Evolutionary conservation across 2,113 vertebrate species (phyloP).

Genomic region (Scatophagus argus): DNA sequence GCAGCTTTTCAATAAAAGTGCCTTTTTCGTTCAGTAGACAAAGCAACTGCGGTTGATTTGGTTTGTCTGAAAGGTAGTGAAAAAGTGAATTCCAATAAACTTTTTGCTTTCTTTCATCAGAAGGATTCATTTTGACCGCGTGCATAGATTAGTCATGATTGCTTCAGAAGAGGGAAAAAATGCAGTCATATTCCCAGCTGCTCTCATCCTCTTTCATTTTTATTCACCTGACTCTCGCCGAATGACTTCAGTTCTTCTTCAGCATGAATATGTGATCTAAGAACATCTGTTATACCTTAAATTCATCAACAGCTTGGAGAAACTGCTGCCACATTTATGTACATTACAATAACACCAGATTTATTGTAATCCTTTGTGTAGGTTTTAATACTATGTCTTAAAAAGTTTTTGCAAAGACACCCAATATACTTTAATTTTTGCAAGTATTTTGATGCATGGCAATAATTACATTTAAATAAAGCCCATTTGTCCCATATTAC

Average conservation of each 20-base stretch:
- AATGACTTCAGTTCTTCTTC: conserved; percentile 16
- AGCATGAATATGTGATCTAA: conserved; percentile 26
- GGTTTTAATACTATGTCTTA: not conserved
- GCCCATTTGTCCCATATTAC: not conserved
- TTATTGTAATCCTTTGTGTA: not conserved
- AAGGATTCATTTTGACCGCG: conserved; percentile 46
- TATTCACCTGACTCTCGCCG: conserved; percentile 18
- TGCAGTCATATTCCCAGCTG: not conserved
- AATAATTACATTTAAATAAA: conserved; percentile 13
- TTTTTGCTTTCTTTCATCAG: conserved; percentile 37
- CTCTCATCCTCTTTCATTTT: conserved; percentile 8
- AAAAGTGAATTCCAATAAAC: conserved; percentile 42
- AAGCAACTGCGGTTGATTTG: conserved; percentile 55
- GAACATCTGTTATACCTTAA: not conserved
- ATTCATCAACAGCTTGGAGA: not conserved
- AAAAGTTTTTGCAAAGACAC: no score
- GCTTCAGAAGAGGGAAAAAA: not conserved
- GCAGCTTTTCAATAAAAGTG: conserved; percentile 66
- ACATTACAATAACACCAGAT: no score
- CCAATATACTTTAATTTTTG: no score
- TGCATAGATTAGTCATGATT: conserved; percentile 37
- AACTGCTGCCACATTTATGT: no score
- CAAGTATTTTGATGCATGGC: no score
- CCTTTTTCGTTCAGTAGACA: conserved; percentile 40
- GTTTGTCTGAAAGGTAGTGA: conserved; percentile 43